A percentile compares a stretch with the other conserved stretches of the same genome.
Conservation (phyloP, 2,888 invertebrate species). For the Bimastos eiseni region DNA sequence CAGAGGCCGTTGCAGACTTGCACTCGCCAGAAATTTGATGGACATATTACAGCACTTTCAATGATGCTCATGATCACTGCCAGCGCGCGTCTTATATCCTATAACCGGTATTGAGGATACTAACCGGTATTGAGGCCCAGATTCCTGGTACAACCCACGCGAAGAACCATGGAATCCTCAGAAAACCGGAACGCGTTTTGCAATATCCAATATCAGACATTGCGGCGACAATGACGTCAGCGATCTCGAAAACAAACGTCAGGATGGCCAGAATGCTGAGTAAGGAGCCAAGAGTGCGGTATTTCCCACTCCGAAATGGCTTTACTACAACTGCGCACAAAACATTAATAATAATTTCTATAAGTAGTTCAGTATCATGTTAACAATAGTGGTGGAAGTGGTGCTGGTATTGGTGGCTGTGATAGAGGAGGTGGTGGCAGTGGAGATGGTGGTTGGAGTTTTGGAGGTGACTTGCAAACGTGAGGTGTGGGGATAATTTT, state of each 20-base stretch:
- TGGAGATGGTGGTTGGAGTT: no score
- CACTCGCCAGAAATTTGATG: no score
- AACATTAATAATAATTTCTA: neutral
- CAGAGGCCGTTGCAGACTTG: no score
- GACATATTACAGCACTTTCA: no score
- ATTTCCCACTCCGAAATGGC: neutral
- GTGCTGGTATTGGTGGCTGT: neutral
- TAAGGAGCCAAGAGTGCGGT: neutral
- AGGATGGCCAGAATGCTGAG: neutral
- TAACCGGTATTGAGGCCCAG: constrained; percentile 3
- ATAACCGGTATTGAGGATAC: no score
- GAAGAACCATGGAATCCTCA: constrained; percentile 17
- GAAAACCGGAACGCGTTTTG: neutral
- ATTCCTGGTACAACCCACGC: neutral
- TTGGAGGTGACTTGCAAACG: no score
- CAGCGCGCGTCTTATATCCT: no score
- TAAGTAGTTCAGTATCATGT: neutral
- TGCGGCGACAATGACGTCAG: constrained; percentile 14
- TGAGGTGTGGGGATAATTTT: no score
- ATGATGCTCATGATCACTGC: no score
- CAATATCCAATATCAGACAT: neutral
- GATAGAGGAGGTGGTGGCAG: no score
- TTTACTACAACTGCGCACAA: neutral
- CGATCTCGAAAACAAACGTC: neutral
- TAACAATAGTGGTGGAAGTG: neutral